Evolutionary conservation across 2,797 vertebrate species (phyloP).

Genomic region (Anguilla megastoma): DNA sequence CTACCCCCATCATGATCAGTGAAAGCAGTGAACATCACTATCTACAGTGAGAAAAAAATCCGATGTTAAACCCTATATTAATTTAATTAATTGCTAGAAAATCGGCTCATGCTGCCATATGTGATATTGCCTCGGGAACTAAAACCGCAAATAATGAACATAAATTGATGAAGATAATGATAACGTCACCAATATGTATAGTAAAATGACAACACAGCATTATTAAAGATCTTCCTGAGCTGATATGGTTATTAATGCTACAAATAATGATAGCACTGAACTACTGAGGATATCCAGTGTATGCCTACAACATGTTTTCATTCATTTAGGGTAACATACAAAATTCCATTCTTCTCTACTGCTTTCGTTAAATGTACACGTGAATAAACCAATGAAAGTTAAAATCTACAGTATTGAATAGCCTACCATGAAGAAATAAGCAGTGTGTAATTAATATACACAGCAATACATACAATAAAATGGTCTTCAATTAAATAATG

Average conservation of each 20-base stretch:
- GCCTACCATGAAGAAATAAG: neutral
- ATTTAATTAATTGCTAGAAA: neutral
- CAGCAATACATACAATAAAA: neutral
- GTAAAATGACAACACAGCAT: neutral
- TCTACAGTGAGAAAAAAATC: neutral
- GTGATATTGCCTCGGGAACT: neutral
- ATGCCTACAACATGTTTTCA: neutral
- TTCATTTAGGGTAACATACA: neutral
- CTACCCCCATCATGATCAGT: neutral
- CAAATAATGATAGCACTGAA: neutral
- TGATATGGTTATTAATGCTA: neutral
- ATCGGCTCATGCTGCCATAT: neutral
- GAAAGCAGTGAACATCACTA: neutral
- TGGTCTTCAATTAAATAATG: neutral
- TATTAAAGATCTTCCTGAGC: neutral
- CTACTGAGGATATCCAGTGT: neutral
- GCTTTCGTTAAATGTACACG: neutral
- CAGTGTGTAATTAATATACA: neutral
- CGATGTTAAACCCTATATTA: too few relatives aligned
- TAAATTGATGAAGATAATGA: neutral
- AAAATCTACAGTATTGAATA: neutral
- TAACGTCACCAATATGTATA: neutral
- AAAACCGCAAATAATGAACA: neutral
- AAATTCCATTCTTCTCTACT: neutral
- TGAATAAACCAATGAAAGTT: neutral